These are phyloP conservation scores for Escarpia spicata DNA, from an alignment of 2,888 invertebrate genomes.

Conservation along the genomic window DNA sequence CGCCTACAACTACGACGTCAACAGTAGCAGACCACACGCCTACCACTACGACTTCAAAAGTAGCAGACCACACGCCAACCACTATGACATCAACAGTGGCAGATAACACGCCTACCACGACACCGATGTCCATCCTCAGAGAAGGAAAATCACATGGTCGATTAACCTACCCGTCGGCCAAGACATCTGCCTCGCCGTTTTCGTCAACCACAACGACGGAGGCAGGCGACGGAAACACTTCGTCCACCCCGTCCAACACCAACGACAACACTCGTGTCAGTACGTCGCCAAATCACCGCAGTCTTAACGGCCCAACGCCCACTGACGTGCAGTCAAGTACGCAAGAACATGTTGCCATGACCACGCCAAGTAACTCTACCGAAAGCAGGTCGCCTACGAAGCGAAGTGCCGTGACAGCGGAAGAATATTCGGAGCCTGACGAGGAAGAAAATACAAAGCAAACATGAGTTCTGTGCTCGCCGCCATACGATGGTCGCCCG, in stretches of 20 bases:
- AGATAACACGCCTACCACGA: neutral
- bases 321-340: no score
- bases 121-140: neutral
- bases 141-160: neutral
- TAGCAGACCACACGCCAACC: no score
- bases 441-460: neutral
- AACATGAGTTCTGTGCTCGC: neutral
- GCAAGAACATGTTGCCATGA: no score
- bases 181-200: neutral
- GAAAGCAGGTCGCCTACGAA: neutral
- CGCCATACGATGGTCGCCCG: neutral
- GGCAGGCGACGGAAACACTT: neutral
- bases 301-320: no score
- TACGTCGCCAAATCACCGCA: neutral
- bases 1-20: neutral
- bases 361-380: neutral
- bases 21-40: neutral
- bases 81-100: neutral
- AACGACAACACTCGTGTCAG: neutral
- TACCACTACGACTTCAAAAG: neutral
- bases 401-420: neutral
- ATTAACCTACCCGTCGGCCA: neutral
- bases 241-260: neutral
- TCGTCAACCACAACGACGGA: neutral
- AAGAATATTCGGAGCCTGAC: neutral